Evolutionary conservation across 2,113 vertebrate genomes (phyloP).

Genomic region (Aspidoscelis tigris): DNA sequence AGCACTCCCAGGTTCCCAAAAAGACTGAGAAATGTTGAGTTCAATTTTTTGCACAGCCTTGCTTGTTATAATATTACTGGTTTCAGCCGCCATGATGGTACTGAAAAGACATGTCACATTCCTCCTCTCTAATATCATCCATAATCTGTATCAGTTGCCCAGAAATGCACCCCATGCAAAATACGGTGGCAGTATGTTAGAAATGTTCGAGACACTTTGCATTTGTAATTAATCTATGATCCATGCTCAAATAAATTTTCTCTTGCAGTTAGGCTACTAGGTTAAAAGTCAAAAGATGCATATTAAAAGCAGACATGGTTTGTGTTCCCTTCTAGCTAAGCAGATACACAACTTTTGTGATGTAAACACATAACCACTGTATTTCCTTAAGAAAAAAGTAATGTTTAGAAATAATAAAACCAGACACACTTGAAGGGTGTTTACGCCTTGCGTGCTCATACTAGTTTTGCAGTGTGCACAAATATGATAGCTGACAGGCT

Average conservation of each 20-base stretch:
- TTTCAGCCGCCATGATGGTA: background rate
- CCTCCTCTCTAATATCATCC: background rate
- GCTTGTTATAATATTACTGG: no score
- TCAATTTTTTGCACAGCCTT: no score
- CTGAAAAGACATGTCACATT: background rate
- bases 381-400: background rate
- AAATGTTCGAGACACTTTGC: background rate
- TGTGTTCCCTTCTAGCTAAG: background rate
- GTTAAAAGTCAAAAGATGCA: slow-evolving; percentile 9
- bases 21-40: no score
- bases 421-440: background rate
- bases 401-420: background rate
- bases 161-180: background rate
- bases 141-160: background rate
- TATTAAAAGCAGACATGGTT: slow-evolving; percentile 10
- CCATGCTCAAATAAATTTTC: background rate
- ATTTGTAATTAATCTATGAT: background rate
- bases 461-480: background rate
- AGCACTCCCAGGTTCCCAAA: no score
- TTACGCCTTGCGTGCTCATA: background rate
- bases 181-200: background rate
- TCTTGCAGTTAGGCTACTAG: slow-evolving; percentile 20
- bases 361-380: background rate
- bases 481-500: background rate
- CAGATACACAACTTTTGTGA: background rate